Evolutionary conservation across 2,888 invertebrate species (phyloP), one percentile per base, ranked within the genome.

Genomic region (Dryobota labecula): DNA sequence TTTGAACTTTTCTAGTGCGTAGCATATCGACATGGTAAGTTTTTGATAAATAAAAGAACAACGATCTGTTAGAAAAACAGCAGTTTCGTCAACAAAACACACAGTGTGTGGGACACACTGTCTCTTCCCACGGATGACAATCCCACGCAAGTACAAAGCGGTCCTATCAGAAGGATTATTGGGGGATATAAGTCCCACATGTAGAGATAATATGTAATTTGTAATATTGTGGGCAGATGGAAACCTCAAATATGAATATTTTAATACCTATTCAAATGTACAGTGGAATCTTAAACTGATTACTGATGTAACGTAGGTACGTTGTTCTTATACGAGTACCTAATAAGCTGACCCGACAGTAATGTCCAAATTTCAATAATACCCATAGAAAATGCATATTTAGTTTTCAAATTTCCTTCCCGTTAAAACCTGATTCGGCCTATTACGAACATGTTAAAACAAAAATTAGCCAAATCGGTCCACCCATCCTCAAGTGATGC

Each of bases 171-270:
- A 41, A 47, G 33, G 45, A 27, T 68, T 47, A 51, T 11, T 24
- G 15, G 20, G 5, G 20, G 18, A 18, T 20, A 38, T 24, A 4
- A 20, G 30, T 30, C 43, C 30, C 20, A 56, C 24, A 49, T 24
- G 18, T 4, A 49, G 11, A 30, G 49, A 56, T 60, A n/a, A n/a
- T n/a, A n/a, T 73, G 24, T n/a, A 47, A 56, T 70, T 70, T 36
- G 2, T 24, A 33, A 77, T 49, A 2, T 30, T 13, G 78, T 70
- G 20, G 43, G 41, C 9, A 56, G 15, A 54, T 33, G 13, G n/a
- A n/a, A 20, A 20, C 1, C n/a, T 47, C 9, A 8, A 13, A 13
- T 51, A 38, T 33, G 11, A 45, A 66, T 49, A 57, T 43, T 30
- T 33, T 7, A 33, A 27, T 45, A 62, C 18, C n/a, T n/a, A n/a